Conservation (phyloP, 2,888 invertebrate species). For the Calameuta idolon region DNA sequence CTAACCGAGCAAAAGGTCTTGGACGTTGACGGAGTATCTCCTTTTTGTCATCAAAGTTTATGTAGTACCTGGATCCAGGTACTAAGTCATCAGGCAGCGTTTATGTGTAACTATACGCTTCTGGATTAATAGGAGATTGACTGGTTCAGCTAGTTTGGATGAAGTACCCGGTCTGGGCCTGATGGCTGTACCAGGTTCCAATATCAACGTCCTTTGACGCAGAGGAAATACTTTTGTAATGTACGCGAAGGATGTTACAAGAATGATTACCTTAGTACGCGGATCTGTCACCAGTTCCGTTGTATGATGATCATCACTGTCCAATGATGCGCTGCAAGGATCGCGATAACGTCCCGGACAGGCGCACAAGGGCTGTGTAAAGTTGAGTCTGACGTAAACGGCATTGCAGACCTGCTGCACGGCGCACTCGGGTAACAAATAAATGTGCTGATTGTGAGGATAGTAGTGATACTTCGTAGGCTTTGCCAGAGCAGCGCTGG, state of each 20-base stretch:
- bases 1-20: background rate
- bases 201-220: too few relatives aligned
- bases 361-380: constrained; percentile 92
- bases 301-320: constrained; percentile 92
- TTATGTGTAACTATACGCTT: background rate
- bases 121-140: constrained; percentile 5
- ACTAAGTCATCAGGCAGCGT: constrained; percentile 11
- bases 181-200: too few relatives aligned
- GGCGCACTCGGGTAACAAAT: constrained; percentile 92
- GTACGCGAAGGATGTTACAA: constrained; percentile 10
- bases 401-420: constrained; percentile 96
- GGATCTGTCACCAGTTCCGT: constrained; percentile 89
- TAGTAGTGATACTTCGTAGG: constrained; percentile 95
- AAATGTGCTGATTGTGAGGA: constrained; percentile 93
- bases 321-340: constrained; percentile 90
- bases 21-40: background rate
- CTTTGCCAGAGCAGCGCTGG: constrained; percentile 74
- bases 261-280: constrained; percentile 79
- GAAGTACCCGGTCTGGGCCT: too few relatives aligned
- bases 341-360: constrained; percentile 90
- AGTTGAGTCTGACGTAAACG: constrained; percentile 90
- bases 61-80: background rate
- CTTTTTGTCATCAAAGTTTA: background rate
- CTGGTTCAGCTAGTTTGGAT: too few relatives aligned
- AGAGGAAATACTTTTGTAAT: background rate